A percentile compares a stretch with the other conserved stretches of the same genome.
Conservation (phyloP, 1,140 invertebrate species). For the Drosophila cardini region DNA sequence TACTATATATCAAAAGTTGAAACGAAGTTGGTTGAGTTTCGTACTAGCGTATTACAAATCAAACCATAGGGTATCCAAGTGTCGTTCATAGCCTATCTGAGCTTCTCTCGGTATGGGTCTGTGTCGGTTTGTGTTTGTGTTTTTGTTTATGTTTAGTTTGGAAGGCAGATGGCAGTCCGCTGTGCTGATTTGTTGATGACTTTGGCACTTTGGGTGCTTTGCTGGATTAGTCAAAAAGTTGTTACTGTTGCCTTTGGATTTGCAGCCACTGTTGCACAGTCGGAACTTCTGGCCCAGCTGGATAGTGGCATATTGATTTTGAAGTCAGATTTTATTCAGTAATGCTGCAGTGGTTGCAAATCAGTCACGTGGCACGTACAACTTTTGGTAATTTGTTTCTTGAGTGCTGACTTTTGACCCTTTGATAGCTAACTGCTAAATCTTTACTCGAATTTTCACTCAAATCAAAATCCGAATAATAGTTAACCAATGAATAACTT, state of each 20-base stretch:
- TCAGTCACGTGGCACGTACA: slow-evolving; percentile 41
- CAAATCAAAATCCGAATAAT: slow-evolving; percentile 38
- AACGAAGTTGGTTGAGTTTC: no score
- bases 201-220: slow-evolving; percentile 68
- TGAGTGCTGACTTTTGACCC: slow-evolving; percentile 32
- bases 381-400: slow-evolving; percentile 63
- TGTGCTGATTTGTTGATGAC: slow-evolving; percentile 74
- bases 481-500: slow-evolving; percentile 44
- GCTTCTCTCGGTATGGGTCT: not conserved
- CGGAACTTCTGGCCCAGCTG: slow-evolving; percentile 15
- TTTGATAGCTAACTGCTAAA: slow-evolving; percentile 1
- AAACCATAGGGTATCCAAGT: not conserved
- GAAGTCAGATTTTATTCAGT: slow-evolving; percentile 42
- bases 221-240: slow-evolving; percentile 44
- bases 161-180: slow-evolving; percentile 39
- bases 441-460: not conserved
- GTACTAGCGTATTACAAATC: no score
- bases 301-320: slow-evolving; percentile 66
- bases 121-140: slow-evolving; percentile 9
- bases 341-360: slow-evolving; percentile 23
- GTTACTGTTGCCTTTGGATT: slow-evolving; percentile 9
- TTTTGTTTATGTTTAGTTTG: slow-evolving; percentile 67
- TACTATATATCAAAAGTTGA: no score
- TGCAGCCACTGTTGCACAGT: not conserved
- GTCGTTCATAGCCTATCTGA: not conserved